Base-by-base conservation (phyloP, 1,140 invertebrate species). In the Antheraea pernyi region DNA sequence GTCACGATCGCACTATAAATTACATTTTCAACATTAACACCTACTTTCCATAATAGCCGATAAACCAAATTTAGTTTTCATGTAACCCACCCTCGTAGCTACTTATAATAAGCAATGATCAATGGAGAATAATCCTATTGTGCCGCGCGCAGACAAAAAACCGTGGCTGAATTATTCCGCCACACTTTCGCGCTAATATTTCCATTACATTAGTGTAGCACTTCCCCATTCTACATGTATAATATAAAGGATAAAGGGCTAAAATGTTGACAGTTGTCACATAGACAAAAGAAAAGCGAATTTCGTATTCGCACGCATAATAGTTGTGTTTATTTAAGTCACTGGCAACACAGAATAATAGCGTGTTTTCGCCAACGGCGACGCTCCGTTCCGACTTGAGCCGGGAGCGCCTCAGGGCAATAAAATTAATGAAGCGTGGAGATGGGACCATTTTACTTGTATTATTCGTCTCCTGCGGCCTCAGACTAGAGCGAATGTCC, bases 31-130 rank as follows among this genome's bases (percentile, higher is more conserved):
- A 88, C 87, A 92, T 92, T 89, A 91, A 86, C 89, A 92, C 89
- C 89, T 91, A 92, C 85, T 92, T 89, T 91, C 87, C 89, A 92
- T 92, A 92, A 91, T 89, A 90, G 86, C 85, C 89, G 89, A 91
- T 92, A 92, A 92, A 92, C 89, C 89, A 92, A 92, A 92, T 92
- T 92, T 92, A 91, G 89, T 90, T 92, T 92, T 91, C 88, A 91
- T 92, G 89, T 92, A 85, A 84, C 88, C 79, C 86, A 92, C 89
- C 89, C 89, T 91, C 83, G 74, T 72, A 81, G 79, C 88, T 89
- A 88, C 87, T 92, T 89, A 89, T 90, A 90, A 89, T 91, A 91
- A 91, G 88, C 89, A 86, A 83, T 91, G 89, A 92, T 92, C 89
- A 91, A 89, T 90, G 87, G 85, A 85, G 89, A 91, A 86, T 92